Evolutionary conservation across 2,797 vertebrate genomes (phyloP).

Genomic region (Bovichtus diacanthus): DNA sequence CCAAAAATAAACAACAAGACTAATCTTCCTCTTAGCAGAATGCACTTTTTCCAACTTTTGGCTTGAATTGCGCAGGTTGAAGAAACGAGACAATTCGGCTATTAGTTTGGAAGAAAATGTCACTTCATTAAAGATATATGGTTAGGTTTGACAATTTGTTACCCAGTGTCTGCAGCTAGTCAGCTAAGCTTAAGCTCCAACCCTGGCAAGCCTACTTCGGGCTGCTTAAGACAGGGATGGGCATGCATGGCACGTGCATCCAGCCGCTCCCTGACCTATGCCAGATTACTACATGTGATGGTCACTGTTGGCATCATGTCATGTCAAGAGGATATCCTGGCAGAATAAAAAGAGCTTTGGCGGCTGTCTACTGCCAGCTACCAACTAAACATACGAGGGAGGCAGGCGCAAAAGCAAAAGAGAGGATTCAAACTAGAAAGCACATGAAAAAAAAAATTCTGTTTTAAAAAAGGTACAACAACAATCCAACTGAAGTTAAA

Average conservation of each 20-base stretch:
- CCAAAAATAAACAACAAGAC: conserved; percentile 21
- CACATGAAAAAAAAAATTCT: neutral
- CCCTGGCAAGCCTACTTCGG: conserved; percentile 53
- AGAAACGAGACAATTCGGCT: conserved; percentile 24
- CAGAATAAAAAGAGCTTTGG: conserved; percentile 62
- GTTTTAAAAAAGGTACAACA: no score
- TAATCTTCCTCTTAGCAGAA: conserved; percentile 11
- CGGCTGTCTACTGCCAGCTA: conserved; percentile 41
- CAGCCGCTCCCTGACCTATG: conserved; percentile 67
- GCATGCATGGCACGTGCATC: conserved; percentile 62
- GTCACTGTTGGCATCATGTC: conserved; percentile 53
- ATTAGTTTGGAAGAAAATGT: neutral
- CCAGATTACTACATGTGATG: conserved; percentile 70
- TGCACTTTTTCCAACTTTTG: neutral
- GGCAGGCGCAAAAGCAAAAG: conserved; percentile 1
- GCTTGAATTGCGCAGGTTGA: conserved; percentile 9
- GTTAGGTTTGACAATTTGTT: conserved; percentile 35
- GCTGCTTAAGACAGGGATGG: conserved; percentile 59
- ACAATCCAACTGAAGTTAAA: neutral
- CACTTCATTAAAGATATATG: neutral
- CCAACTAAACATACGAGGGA: conserved; percentile 52
- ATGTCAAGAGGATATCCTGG: conserved; percentile 66
- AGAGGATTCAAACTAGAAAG: conserved; percentile 18
- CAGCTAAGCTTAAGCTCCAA: conserved; percentile 67
- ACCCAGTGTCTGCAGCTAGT: conserved; percentile 39